Base-by-base conservation (phyloP, 1,140 invertebrate genomes). In the Drosophila nannoptera region DNA sequence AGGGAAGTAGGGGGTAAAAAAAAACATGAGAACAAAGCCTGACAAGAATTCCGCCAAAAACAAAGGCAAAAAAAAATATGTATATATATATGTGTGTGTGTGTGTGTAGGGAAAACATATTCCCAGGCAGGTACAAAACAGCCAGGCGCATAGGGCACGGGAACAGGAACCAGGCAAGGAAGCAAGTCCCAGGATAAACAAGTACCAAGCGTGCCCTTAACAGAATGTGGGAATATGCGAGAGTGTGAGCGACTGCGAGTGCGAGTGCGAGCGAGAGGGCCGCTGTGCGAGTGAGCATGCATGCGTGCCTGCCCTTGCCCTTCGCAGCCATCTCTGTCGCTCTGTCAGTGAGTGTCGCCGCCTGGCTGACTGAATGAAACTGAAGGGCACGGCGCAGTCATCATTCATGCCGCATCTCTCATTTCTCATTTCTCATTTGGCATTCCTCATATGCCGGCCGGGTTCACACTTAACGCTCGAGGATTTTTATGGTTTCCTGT, bases 401-500 rank as follows among this genome's bases (percentile, higher is more conserved):
- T 87, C 77, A 84, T 84, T 75, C 80, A 74, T 22, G 22, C 22
- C 22, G 22, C 22, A 22, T 22, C 22, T 22, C 22, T 22, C 22
- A 22, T 22, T 22, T 22, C 22, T 22, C 22, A 22, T 22, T 22
- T 22, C 22, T 22, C 22, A 22, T 22, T 22, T 22, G 22, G 22
- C 22, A 22, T 80, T 84, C 77, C 77, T 77, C 81, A 83, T 83
- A 70, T 70, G 32, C 42, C 36, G 43, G 50, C 66, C 62, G 8
- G 40, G 54, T 61, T 46, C 64, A 61, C 55, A 62, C 56, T 58
- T 61, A 75, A 54, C 54, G 59, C 66, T 55, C n/a, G 45, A 78
- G 59, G 77, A 87, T 84, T 87, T 87, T 64, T 87, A 87, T 81
- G 84, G 84, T 72, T 87, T 87, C 84, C 84, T 87, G 84, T 82